phyloP scores from a whole-genome alignment of 2,113 vertebrate species.

The Zosterops lateralis region DNA sequence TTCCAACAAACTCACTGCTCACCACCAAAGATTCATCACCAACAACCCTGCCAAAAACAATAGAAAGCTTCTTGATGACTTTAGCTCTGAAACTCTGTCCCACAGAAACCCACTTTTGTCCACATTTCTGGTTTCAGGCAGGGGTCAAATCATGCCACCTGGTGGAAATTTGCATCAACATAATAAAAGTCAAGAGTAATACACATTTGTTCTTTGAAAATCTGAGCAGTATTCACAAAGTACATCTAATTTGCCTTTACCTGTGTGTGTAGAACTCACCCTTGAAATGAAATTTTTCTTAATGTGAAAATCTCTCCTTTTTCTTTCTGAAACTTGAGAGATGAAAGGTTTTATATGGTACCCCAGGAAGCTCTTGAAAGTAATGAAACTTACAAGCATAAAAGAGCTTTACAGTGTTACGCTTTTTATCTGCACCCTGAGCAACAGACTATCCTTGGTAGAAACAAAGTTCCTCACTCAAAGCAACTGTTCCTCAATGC shows the following conservation, averaged over 20 bases:
- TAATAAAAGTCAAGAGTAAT: background rate
- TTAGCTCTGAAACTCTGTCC: background rate
- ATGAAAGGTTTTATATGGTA: background rate
- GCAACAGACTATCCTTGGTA: background rate
- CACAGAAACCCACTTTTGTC: background rate
- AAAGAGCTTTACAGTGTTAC: background rate
- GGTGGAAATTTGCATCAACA: conserved; percentile 1
- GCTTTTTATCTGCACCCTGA: background rate
- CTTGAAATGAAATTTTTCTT: background rate
- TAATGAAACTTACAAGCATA: background rate
- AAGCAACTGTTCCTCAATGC: background rate
- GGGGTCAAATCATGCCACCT: conserved; percentile 17
- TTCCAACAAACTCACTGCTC: background rate
- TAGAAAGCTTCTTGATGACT: background rate
- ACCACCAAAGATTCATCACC: background rate
- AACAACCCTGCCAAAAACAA: background rate
- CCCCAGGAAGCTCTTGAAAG: background rate
- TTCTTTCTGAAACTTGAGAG: background rate
- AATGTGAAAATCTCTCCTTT: background rate
- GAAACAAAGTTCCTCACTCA: background rate
- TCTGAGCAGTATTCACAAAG: background rate
- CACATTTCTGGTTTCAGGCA: background rate
- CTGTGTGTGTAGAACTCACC: background rate
- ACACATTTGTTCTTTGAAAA: background rate
- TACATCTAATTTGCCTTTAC: background rate